A percentile compares a stretch with the other conserved stretches of the same genome.
Evolutionary conservation across 2,113 vertebrate species (phyloP).

Genomic region (Antechinus stuartii): DNA sequence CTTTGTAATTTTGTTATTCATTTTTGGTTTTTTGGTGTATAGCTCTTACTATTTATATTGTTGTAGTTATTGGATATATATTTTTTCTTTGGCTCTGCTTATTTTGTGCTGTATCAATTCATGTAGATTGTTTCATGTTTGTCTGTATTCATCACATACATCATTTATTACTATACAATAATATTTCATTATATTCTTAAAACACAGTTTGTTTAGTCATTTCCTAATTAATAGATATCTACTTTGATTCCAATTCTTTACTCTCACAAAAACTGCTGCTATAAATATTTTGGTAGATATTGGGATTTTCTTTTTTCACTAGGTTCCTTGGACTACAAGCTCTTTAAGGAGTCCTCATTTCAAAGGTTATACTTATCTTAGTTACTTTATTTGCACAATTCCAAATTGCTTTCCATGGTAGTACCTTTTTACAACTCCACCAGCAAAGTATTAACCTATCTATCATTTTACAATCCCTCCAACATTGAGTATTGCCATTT

Average conservation of each 20-base stretch:
- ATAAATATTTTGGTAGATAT: not conserved
- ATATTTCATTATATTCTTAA: not conserved
- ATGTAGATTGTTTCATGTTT: not conserved
- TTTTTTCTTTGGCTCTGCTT: not conserved
- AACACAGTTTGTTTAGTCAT: not conserved
- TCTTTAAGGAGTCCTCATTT: not conserved
- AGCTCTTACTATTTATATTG: not conserved
- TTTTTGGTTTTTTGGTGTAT: not conserved
- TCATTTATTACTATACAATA: not conserved
- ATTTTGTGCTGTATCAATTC: not conserved
- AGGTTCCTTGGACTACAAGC: not conserved
- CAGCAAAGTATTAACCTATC: not conserved
- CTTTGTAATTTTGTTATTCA: not conserved
- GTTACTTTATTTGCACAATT: not conserved
- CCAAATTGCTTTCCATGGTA: not conserved
- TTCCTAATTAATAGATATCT: not conserved
- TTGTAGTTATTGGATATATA: not conserved
- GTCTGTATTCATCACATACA: not conserved
- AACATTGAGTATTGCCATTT: not conserved
- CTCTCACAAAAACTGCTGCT: not conserved
- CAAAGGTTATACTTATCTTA: not conserved
- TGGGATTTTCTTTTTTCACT: not conserved
- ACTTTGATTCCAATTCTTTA: not conserved
- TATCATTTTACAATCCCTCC: not conserved
- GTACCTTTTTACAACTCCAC: not conserved